Evolutionary conservation across 2,113 vertebrate genomes (phyloP), one percentile per base, ranked within the genome.

Genomic region (Cyanoliseus patagonus): DNA sequence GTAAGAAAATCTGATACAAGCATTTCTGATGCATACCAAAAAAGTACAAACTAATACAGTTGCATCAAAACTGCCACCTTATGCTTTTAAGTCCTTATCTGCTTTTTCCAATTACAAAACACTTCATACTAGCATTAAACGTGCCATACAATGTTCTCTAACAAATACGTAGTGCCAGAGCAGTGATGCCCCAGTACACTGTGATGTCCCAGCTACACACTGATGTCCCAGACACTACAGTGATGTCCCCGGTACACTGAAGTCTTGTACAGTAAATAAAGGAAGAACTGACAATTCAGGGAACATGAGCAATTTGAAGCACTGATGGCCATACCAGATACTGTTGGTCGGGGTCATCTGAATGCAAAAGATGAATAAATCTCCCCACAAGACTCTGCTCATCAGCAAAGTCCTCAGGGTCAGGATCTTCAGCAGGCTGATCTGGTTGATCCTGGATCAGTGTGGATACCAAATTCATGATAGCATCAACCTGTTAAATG

Each of bases 371-470:
- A 83, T 99, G 99, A 95, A 99, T 99, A 95, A 99, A 99, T 44
- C 99, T 98, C 53, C 99, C 99, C 87, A 99, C 99, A 37, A 99
- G 99, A 87, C 99, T 99, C 95, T 99, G 99, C 93, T 99, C 99
- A 88, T 99, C 99, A 30, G 99, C 99, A 97, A 99, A 99, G 96
- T 99, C 99, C 92, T 99, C 99, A 2, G 99, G 99, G 95, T 99
- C 99, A 7, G 99, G 99, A 52, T 99, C 99, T 79, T 99, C 99
- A 3, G 98, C 98, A 10, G 99, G 99, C 74, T 99, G 99, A 97
- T 99, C 99, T 1, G 99, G 99, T 94, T 99, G 99, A 93, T 99
- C 99, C 96, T 99, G 99, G 79, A 99, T 99, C 97, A 99, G 97
- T 0, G 99, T 99, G 15, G 99, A 99, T 25, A 99, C 99, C 91